These are phyloP conservation scores for Ruditapes philippinarum DNA, from an alignment of 1,140 invertebrate genomes.

Conservation along the genomic window DNA sequence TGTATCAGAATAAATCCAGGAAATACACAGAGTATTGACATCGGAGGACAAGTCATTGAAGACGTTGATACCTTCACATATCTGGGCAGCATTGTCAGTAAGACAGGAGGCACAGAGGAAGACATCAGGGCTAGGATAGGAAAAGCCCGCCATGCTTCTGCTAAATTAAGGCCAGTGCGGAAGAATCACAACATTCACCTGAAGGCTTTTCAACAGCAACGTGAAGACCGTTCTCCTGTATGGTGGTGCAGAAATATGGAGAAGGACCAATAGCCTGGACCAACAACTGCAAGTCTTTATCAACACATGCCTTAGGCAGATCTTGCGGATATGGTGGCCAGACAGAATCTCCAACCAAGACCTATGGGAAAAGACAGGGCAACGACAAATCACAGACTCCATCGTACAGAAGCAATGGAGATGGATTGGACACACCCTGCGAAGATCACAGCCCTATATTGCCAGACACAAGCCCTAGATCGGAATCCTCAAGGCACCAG, in stretches of 20 bases:
- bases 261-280: neutral
- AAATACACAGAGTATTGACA: neutral
- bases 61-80: constrained; percentile 52
- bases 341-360: neutral
- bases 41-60: neutral
- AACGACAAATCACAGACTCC: neutral
- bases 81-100: constrained; percentile 52
- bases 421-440: too few relatives aligned
- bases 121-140: neutral
- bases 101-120: constrained; percentile 22
- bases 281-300: neutral
- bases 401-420: neutral
- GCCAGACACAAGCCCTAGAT: neutral
- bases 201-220: constrained; percentile 30
- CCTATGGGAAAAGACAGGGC: neutral
- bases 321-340: constrained; percentile 1
- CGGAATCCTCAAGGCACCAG: too few relatives aligned
- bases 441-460: neutral
- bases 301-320: neutral
- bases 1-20: neutral
- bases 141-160: constrained; percentile 26
- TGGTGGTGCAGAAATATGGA: neutral
- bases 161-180: constrained; percentile 1
- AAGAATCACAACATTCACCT: neutral
- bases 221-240: neutral